Base-by-base conservation (phyloP, 2,888 invertebrate species). In the Stomorhina lunata region DNA sequence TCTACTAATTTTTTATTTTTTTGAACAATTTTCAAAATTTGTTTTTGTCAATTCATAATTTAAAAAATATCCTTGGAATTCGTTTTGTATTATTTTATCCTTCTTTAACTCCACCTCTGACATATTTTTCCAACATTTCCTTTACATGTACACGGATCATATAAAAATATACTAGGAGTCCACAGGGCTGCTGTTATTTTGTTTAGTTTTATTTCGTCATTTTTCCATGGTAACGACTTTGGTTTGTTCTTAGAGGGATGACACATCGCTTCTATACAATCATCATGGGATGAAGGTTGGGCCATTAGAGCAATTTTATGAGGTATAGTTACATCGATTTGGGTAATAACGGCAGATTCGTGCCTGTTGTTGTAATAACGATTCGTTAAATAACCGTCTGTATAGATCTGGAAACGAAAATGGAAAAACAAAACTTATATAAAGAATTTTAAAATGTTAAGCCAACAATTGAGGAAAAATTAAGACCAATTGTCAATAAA, bases 381-480 rank as follows among this genome's bases (percentile, higher is more conserved):
- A 84, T 90, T 90, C 10, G 89, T 89, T 53, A 90, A 81, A 72
- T 86, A 85, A 5, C 89, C 90, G 83, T 91, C 91, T 50, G 91
- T 87, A 80, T 87, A 90, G 65, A 91, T 87, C 91, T 91, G 57
- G 0, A 40, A 45, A n/a, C n/a, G n/a, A n/a, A n/a, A n/a, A n/a
- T n/a, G n/a, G n/a, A n/a, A n/a, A n/a, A n/a, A n/a, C n/a, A n/a
- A n/a, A n/a, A n/a, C n/a, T n/a, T n/a, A n/a, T n/a, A n/a, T n/a
- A n/a, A n/a, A n/a, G n/a, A n/a, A n/a, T n/a, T n/a, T n/a, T n/a
- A n/a, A n/a, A n/a, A n/a, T n/a, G n/a, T n/a, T n/a, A n/a, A n/a
- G n/a, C n/a, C n/a, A n/a, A n/a, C n/a, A n/a, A n/a, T n/a, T n/a
- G n/a, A n/a, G n/a, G 10, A 4, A 9, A 1, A 9, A 9, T 61